phyloP scores from a whole-genome alignment of 1,140 invertebrate genomes.

The Dendrolimus punctatus region DNA sequence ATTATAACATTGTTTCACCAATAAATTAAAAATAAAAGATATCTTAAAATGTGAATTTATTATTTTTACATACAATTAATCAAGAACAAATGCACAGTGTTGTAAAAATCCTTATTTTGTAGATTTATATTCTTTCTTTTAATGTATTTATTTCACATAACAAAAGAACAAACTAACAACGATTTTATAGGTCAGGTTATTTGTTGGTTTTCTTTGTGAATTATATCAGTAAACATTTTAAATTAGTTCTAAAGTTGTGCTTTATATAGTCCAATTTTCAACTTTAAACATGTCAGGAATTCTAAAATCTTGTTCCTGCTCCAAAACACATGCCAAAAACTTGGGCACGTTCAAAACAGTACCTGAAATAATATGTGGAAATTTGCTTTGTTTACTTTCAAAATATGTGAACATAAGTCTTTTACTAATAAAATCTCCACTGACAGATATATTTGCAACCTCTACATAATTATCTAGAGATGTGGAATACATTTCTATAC shows the following conservation, averaged over 20 bases:
- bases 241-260: slow-evolving; percentile 1
- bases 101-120: too few relatives aligned
- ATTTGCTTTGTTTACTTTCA: slow-evolving; percentile 66
- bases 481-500: slow-evolving; percentile 79
- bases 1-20: too few relatives aligned
- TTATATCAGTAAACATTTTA: slow-evolving; percentile 7
- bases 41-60: too few relatives aligned
- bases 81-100: too few relatives aligned
- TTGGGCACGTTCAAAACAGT: slow-evolving; percentile 77
- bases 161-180: too few relatives aligned
- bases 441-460: slow-evolving; percentile 76
- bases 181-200: too few relatives aligned
- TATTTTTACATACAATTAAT: too few relatives aligned
- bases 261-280: slow-evolving; percentile 33
- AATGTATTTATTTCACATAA: too few relatives aligned
- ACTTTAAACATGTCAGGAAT: slow-evolving; percentile 36
- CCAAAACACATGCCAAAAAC: slow-evolving; percentile 76
- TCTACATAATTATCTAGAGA: slow-evolving; percentile 74
- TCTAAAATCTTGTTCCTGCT: slow-evolving; percentile 68
- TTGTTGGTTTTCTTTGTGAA: not conserved
- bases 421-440: slow-evolving; percentile 79
- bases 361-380: slow-evolving; percentile 75
- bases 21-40: too few relatives aligned
- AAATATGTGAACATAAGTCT: slow-evolving; percentile 75
- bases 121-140: too few relatives aligned